Base-by-base conservation (phyloP, 2,888 invertebrate species). In the Erebia aethiops region DNA sequence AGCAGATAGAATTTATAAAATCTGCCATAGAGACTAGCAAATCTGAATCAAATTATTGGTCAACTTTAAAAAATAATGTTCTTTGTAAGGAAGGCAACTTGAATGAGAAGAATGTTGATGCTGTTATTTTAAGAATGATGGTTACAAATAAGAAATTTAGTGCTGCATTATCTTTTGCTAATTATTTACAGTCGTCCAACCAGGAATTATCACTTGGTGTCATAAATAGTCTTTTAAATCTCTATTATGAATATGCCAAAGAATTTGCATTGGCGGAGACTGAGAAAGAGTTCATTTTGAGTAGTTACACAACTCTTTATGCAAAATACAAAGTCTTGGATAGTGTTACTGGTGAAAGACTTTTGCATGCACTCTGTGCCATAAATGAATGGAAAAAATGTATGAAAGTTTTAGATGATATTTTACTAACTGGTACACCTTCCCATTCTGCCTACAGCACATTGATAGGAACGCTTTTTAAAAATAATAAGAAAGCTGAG, bases 311-410 rank as follows among this genome's bases (percentile, higher is more conserved):
- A 41, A 75, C 79, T 69, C 78, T 96, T 51, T 88, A 88, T 77
- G 81, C 88, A 46, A 92, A 94, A 74, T 94, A 95, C 82, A 91
- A 94, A 66, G 80, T 95, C 0, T 82, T 97, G 65, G 96, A 97
- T 85, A 85, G 86, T 16, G 81, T 80, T 2, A 95, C 96, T 18
- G 94, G 94, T 78, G 95, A 96, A 79, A 87, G 88, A 80, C 84
- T 96, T 8, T 90, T 97, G 70, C 86, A 88, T 72, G 96, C 95
- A 0, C 82, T 98, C 3, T 95, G 95, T 75, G 80, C 94, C 21
- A 96, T 96, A 10, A 84, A 92, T 69, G 88, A 95, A 75, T 97
- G 96, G 96, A 91, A 92, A 77, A 94, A 95, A 71, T 94, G 95
- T 56, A 67, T 95, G 0, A 91, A 94, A 75, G 87, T 96, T 14